Percentiles rank a stretch among this genome's conserved stretches.
Conservation (phyloP, 92 coral and sea anemone species). For the Micromussa lordhowensis region DNA sequence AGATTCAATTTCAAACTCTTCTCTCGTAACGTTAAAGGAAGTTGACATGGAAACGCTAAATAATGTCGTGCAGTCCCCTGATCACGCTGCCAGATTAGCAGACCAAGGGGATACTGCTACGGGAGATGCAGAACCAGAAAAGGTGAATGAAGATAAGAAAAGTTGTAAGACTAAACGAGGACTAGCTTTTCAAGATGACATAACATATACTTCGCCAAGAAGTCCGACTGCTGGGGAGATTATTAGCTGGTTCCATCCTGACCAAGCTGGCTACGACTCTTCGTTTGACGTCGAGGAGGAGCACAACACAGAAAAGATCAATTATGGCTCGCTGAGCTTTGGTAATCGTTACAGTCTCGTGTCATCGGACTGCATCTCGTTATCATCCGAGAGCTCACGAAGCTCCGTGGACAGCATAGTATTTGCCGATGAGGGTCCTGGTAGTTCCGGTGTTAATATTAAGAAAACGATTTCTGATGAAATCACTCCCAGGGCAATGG, state of each 20-base stretch:
- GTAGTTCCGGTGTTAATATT: slow-evolving; percentile 18
- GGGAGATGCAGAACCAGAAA: neutral
- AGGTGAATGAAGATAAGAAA: neutral
- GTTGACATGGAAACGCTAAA: slow-evolving; percentile 30
- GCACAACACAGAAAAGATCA: slow-evolving; percentile 55
- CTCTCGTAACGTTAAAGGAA: slow-evolving; percentile 28
- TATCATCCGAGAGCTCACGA: slow-evolving; percentile 89
- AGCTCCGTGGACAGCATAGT: slow-evolving; percentile 82
- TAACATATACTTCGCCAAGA: slow-evolving; percentile 14
- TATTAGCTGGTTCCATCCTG: slow-evolving; percentile 37
- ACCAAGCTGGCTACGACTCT: slow-evolving; percentile 37
- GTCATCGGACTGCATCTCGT: slow-evolving; percentile 95
- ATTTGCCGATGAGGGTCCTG: slow-evolving; percentile 64
- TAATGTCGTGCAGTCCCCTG: slow-evolving; percentile 33
- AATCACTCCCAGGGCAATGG: slow-evolving; percentile 58
- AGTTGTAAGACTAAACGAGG: neutral
- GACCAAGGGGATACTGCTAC: neutral
- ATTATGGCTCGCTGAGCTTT: slow-evolving; percentile 79
- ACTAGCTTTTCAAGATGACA: neutral
- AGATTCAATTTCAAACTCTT: slow-evolving; percentile 50
- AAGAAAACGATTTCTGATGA: neutral
- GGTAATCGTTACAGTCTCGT: slow-evolving; percentile 97
- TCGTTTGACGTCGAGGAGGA: slow-evolving; percentile 56
- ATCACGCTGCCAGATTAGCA: neutral
- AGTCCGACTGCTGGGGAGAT: slow-evolving; percentile 46